phyloP scores from a whole-genome alignment of 2,797 vertebrate genomes.

The Scyliorhinus canicula region DNA sequence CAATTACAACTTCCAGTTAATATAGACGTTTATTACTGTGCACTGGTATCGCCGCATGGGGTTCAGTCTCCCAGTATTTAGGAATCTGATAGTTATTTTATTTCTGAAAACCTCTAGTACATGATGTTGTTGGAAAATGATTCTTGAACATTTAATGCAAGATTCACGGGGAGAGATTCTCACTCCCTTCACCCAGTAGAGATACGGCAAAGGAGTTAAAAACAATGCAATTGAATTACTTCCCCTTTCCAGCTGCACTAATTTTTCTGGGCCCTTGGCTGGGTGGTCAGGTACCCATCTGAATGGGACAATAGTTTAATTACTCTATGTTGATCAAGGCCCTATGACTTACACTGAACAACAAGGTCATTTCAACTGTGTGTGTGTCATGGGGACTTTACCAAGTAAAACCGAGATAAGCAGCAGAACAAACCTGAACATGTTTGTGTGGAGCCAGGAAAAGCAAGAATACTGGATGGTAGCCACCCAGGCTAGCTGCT shows the following conservation, averaged over 20 bases:
- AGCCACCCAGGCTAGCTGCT: neutral
- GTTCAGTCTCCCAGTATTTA: neutral
- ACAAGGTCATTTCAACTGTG: neutral
- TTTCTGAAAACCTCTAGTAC: neutral
- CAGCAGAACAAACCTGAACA: neutral
- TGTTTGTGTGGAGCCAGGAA: neutral
- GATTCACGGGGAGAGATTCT: neutral
- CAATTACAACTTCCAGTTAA: neutral
- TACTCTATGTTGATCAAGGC: neutral
- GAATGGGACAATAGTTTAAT: neutral
- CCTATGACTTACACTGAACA: neutral
- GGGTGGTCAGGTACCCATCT: neutral
- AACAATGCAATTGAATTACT: neutral
- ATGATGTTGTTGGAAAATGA: neutral
- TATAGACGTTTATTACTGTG: neutral
- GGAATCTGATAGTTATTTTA: neutral
- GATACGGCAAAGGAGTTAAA: neutral
- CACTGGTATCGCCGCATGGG: too few relatives aligned
- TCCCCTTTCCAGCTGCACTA: neutral
- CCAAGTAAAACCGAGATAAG: neutral
- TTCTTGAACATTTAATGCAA: neutral
- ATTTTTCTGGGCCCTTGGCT: neutral
- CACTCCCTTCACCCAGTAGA: neutral
- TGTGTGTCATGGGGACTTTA: neutral
- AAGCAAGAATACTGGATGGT: neutral